Percentiles rank a stretch among this genome's conserved stretches.
These are phyloP conservation scores for Anthoscopus minutus DNA, from an alignment of 2,113 vertebrate species.

Conservation along the genomic window DNA sequence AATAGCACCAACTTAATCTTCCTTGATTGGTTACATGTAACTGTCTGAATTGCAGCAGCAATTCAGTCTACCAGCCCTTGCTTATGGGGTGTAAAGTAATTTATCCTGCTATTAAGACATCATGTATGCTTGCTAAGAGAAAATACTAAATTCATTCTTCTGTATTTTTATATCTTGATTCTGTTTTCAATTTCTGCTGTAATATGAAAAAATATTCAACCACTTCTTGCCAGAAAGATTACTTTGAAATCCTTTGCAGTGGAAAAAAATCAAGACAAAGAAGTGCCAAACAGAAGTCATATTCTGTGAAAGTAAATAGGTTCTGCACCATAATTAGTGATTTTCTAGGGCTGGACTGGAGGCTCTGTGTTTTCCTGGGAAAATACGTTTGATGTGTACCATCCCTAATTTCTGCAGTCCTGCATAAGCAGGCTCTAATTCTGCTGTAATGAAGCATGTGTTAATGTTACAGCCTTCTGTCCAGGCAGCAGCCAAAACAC, in stretches of 20 bases:
- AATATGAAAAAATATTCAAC: not conserved
- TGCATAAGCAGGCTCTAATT: conserved; percentile 9
- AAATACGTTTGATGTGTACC: conserved; percentile 42
- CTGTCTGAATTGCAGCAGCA: conserved; percentile 12
- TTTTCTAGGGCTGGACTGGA: not conserved
- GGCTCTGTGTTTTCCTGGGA: conserved; percentile 53
- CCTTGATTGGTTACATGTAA: conserved; percentile 21
- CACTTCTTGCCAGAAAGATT: not conserved
- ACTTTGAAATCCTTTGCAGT: not conserved
- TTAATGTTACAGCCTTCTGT: conserved; percentile 49
- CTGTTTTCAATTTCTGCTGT: not conserved
- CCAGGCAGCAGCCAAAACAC: conserved; percentile 36
- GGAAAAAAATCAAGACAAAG: not conserved
- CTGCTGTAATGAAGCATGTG: conserved; percentile 51
- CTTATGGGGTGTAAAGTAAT: conserved; percentile 14
- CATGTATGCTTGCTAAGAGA: not conserved
- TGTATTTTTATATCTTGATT: not conserved
- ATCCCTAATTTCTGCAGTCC: conserved; percentile 41
- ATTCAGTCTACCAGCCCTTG: not conserved
- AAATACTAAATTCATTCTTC: not conserved
- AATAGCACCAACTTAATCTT: not conserved
- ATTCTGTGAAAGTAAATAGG: conserved; percentile 2
- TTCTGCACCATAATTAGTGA: not conserved
- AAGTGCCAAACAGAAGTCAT: not conserved
- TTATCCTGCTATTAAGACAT: conserved; percentile 13